These are phyloP conservation scores for Ochropacha duplaris DNA, from an alignment of 2,888 invertebrate species.

Conservation along the genomic window DNA sequence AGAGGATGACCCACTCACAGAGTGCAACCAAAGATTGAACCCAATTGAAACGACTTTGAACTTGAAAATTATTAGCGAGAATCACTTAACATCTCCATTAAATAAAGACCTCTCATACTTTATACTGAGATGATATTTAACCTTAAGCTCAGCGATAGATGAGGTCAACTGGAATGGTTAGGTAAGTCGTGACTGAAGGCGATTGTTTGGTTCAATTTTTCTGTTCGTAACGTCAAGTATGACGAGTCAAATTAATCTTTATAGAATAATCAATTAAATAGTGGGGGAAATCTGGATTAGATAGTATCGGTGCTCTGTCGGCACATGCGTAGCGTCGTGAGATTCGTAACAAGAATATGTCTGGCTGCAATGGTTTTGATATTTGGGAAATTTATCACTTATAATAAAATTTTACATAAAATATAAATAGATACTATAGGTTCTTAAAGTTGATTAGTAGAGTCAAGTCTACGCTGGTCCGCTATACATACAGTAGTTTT, in stretches of 20 bases:
- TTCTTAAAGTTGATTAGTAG: no score
- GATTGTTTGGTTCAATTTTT: constrained; percentile 65
- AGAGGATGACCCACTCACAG: constrained; percentile 26
- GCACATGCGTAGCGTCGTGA: constrained; percentile 72
- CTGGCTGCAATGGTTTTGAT: constrained; percentile 44
- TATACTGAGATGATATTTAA: constrained; percentile 9
- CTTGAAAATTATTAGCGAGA: constrained; percentile 56
- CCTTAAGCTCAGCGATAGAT: constrained; percentile 10
- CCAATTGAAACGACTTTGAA: constrained; percentile 57
- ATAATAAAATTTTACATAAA: no score
- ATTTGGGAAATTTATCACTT: no score
- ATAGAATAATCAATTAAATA: constrained; percentile 80
- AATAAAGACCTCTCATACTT: constrained; percentile 24
- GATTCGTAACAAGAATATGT: constrained; percentile 63
- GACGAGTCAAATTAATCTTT: constrained; percentile 77
- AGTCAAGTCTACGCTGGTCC: no score
- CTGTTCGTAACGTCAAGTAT: constrained; percentile 63
- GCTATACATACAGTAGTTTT: no score
- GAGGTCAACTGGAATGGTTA: constrained; percentile 37
- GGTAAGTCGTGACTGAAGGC: constrained; percentile 52
- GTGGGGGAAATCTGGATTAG: constrained; percentile 78
- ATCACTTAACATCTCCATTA: constrained; percentile 33
- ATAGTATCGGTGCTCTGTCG: constrained; percentile 74
- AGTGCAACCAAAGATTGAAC: constrained; percentile 29
- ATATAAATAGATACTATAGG: no score